Base-by-base conservation (phyloP, 2,113 vertebrate species). In the Zapus hudsonius region DNA sequence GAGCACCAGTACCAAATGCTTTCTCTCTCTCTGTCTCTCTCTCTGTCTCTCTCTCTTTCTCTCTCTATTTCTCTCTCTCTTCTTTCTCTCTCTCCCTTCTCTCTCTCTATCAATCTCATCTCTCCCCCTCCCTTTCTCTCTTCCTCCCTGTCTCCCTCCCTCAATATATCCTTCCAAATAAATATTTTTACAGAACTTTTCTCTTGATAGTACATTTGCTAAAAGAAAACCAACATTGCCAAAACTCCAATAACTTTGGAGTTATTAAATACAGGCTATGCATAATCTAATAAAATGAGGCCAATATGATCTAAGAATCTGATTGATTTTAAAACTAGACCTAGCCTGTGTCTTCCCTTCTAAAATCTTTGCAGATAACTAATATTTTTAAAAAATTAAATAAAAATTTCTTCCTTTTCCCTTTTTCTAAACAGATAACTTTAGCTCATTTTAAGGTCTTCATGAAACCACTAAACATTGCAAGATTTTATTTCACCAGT, bases 281-380 rank as follows among this genome's bases (percentile, higher is more conserved):
- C 64, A 84, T 67, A 16, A 81, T 23, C 36, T 82, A 87, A 91
- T 84, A 95, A 74, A 93, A 93, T 76, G 55, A 94, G 75, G 36
- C 2, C 25, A 85, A 84, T 27, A 69, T 59, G 22, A 84, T 61
- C 63, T 73, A 94, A 76, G 47, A 63, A 17, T 76, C 63, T 87
- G 13, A 55, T 52, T 83, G 19, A 44, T 81, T 84, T 79, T 78
- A 40, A 69, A 55, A 78, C 22, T 83, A 55, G 5, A 72, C 75
- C 22, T 92, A 33, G 6, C 42, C 22, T 70, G 19, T 3, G 4
- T 44, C 33, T 90, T 91, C 36, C n/a, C 7, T 92, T 89, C 40
- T n/a, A 88, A 87, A n/a, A 1, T 29, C 59, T 84, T 75, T 88
- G 17, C 15, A 83, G 16, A 82, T 91, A 79, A 74, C 61, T 25